Evolutionary conservation across 1,140 invertebrate species (phyloP).

Genomic region (Meteorus sp.): DNA sequence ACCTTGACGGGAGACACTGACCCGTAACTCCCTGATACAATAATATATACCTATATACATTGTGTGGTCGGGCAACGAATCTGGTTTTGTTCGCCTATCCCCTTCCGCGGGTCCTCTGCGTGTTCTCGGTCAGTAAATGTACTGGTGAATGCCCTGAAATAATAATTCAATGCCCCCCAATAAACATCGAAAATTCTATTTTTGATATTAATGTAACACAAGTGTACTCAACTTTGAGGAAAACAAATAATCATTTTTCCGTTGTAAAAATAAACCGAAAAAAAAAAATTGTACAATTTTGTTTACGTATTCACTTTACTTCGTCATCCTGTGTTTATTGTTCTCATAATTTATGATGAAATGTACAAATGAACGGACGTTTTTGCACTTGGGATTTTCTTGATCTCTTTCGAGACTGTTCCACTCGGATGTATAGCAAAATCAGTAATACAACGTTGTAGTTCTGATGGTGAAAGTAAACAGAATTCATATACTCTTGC

Average conservation of each 20-base stretch:
- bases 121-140: conserved; percentile 1
- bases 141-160: conserved; percentile 21
- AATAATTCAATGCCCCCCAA: conserved; percentile 17
- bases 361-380: neutral
- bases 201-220: neutral
- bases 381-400: neutral
- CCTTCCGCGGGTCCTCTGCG: neutral
- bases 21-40: conserved; percentile 30
- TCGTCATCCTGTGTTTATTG: too few relatives aligned
- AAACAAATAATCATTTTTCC: too few relatives aligned
- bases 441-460: conserved; percentile 25
- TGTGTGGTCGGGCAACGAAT: conserved; percentile 28
- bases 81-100: conserved; percentile 26
- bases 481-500: too few relatives aligned
- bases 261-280: too few relatives aligned
- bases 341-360: neutral
- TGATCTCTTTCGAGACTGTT: conserved; percentile 22
- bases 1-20: conserved; percentile 35
- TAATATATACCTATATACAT: conserved; percentile 15
- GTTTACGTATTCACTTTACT: too few relatives aligned
- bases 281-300: too few relatives aligned
- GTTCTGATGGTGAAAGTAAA: conserved; percentile 29
- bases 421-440: conserved; percentile 7
- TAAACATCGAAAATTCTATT: neutral
- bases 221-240: too few relatives aligned